Conservation (phyloP, 2,113 vertebrate genomes). For the Ranitomeya imitator region DNA sequence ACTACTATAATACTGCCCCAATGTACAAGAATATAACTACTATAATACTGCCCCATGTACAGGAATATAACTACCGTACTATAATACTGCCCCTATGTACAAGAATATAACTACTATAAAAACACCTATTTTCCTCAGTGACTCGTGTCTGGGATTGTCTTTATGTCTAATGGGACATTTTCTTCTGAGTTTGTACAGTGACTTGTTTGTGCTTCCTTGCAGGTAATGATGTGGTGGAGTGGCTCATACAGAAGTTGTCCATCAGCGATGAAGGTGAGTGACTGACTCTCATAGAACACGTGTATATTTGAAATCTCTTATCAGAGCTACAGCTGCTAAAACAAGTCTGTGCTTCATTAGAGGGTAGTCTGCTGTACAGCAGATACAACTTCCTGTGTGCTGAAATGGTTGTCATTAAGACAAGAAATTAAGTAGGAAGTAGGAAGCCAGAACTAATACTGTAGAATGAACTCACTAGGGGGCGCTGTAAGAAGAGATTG, state of each 20-base stretch:
- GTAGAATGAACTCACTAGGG: neutral
- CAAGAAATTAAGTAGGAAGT: neutral
- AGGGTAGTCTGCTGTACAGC: neutral
- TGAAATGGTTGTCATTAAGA: neutral
- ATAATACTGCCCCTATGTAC: slow-evolving; percentile 14
- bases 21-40: slow-evolving; percentile 19
- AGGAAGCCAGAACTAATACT: neutral
- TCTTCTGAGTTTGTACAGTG: neutral
- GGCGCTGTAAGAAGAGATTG: neutral
- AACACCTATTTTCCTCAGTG: neutral
- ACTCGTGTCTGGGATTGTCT: no score
- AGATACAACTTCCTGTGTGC: neutral
- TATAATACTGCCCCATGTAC: slow-evolving; percentile 14
- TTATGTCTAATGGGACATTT: no score
- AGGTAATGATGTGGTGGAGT: slow-evolving; percentile 83
- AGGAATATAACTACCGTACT: slow-evolving; percentile 23
- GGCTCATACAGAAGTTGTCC: slow-evolving; percentile 82
- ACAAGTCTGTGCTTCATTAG: neutral
- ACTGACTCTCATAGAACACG: neutral
- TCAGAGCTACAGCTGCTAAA: neutral
- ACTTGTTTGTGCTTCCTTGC: neutral
- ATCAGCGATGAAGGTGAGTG: slow-evolving; percentile 83
- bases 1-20: slow-evolving; percentile 11
- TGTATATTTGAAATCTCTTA: neutral
- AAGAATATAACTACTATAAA: slow-evolving; percentile 15